Evolutionary conservation across 2,888 invertebrate genomes (phyloP), one percentile per base, ranked within the genome.

Genomic region (Julus scandinavius): DNA sequence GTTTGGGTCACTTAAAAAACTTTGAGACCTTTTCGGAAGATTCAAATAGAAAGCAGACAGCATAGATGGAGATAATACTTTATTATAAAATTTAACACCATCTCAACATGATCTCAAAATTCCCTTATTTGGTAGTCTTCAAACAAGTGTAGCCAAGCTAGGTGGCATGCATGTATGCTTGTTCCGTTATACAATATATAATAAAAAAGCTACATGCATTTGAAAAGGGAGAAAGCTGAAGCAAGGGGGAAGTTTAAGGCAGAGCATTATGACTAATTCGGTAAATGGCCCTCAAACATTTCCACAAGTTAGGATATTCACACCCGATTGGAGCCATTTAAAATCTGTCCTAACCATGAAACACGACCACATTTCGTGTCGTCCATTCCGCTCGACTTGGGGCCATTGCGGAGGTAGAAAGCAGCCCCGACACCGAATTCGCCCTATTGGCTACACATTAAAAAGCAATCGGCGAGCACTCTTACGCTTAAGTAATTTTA

Each of bases 281-380:
- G 54, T 54, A 54, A 54, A 54, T 54, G 54, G 54, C 54, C 54
- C 54, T 15, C 54, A 54, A 54, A 54, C 54, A 17, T 54, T 54
- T 54, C 54, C 54, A 54, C 54, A 54, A 54, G 54, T 54, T 17
- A 54, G 54, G 54, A 54, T 54, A 54, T 83, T 83, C 40, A 29
- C 83, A 83, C 83, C 83, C 17, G 83, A 83, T 83, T 83, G 40
- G 2, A 40, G 15, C 83, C 20, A 83, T 83, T 83, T 83, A 38
- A 83, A 40, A 13, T 83, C 13, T 83, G 86, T 86, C 49, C 86
- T 41, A 45, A 86, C 86, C 86, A 86, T 86, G 45, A 86, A 49
- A 86, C 86, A 86, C 41, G 86, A 86, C 86, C 86, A 86, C 86
- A 86, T 86, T 40, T 86, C 49, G 29, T 41, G 86, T 49, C 41